Evolutionary conservation across 1,140 invertebrate species (phyloP), one percentile per base, ranked within the genome.

Genomic region (Tetramorium simillimum): DNA sequence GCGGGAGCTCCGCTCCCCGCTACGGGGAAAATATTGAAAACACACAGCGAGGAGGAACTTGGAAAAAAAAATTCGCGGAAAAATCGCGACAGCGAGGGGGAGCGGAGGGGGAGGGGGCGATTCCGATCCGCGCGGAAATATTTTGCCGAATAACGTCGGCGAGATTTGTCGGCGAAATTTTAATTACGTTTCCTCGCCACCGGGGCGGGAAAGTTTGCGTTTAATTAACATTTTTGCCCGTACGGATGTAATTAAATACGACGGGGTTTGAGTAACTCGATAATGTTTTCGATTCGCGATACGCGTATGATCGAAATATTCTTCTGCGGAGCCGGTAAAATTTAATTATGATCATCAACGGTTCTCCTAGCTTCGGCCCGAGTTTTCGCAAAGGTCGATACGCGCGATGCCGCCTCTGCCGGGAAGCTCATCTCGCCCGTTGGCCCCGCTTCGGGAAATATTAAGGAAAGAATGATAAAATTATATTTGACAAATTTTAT

Each of bases 201-300:
- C 18, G 67, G 37, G n/a, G 5, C 78, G 51, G 21, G 24, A 43
- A 73, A 82, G 65, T 72, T 82, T 73, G 18, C 69, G 40, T 82
- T 82, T 82, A 82, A 82, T 82, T 73, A 60, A 73, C 80, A 82
- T 73, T 82, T 58, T 60, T 58, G 37, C 46, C 28, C 9, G 33
- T 53, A 69, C 18, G 43, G 28, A 18, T 82, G 58, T 82, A 82
- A 82, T 82, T 60, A 72, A 73, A 82, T 43, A 72, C 69, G 46
- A 37, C 40, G 37, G 3, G 46, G n/a, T 56, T 21, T 14, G 37
- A 82, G 16, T 72, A 46, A 70, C 12, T 60, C 53, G 67, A 82
- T 60, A 73, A 73, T 33, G 4, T 58, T 82, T 73, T 58, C 80
- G 3, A 82, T 72, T 82, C 37, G 37, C 37, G 37, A 69, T 69